Conservation (phyloP, 1,140 invertebrate genomes). For the Cotesia glomerata region DNA sequence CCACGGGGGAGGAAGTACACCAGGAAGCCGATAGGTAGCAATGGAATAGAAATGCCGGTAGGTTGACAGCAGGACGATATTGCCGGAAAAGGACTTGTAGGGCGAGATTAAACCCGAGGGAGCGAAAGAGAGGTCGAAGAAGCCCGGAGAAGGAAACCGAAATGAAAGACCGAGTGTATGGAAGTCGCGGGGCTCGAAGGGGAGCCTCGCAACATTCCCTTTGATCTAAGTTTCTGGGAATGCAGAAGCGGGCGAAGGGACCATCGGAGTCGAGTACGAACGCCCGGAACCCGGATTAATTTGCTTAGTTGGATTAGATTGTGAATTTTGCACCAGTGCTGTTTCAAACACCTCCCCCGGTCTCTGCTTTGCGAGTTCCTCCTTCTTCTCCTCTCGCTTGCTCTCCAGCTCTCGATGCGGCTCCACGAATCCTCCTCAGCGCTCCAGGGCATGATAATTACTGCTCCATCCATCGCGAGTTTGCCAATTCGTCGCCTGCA, state of each 20-base stretch:
- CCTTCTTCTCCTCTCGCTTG: background rate
- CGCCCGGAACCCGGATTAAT: conserved; percentile 48
- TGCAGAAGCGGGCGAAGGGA: conserved; percentile 42
- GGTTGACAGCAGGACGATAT: conserved; percentile 10
- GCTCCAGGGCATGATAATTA: conserved; percentile 44
- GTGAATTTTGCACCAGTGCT: conserved; percentile 50
- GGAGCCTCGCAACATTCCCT: conserved; percentile 33
- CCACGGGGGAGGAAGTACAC: too few species aligned
- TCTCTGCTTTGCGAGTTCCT: background rate
- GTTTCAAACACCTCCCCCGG: conserved; percentile 41
- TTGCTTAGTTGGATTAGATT: conserved; percentile 56
- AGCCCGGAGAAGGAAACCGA: background rate
- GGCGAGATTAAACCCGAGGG: background rate
- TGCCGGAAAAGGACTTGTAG: conserved; percentile 8
- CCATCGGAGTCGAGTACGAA: conserved; percentile 37
- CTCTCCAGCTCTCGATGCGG: background rate
- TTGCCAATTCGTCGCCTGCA: conserved; percentile 5
- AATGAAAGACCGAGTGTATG: conserved; percentile 27
- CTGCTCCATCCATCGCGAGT: conserved; percentile 35
- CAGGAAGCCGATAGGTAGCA: background rate
- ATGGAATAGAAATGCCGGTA: background rate
- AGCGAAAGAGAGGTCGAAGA: background rate
- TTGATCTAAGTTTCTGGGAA: conserved; percentile 55
- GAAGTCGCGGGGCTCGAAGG: conserved; percentile 7
- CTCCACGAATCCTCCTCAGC: background rate